Conservation (phyloP, 2,888 invertebrate genomes). For the Eupelmus urozonus region DNA sequence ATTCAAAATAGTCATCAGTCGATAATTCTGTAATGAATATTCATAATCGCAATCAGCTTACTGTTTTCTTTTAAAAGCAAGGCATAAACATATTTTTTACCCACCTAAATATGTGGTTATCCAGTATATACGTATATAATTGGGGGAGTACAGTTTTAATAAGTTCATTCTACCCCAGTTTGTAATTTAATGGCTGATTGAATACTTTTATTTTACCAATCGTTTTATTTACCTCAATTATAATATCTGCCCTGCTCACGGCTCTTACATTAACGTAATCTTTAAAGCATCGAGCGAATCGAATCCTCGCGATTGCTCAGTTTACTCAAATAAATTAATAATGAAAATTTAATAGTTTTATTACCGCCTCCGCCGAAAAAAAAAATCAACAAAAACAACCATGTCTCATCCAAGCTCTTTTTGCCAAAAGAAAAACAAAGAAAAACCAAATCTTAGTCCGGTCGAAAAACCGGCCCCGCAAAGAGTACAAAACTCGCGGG, state of each 20-base stretch:
- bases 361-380: constrained; percentile 26
- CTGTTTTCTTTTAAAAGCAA: neutral
- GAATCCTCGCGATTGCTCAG: constrained; percentile 36
- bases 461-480: constrained; percentile 2
- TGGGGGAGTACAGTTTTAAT: constrained; percentile 23
- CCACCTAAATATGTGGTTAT: neutral
- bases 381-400: neutral
- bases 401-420: neutral
- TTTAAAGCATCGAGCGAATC: constrained; percentile 23
- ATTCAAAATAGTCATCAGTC: neutral
- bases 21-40: neutral
- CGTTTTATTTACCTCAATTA: constrained; percentile 43
- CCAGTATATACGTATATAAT: no score
- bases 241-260: neutral
- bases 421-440: neutral
- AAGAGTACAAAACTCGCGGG: constrained; percentile 27
- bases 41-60: neutral
- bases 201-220: constrained; percentile 35
- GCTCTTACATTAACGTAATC: constrained; percentile 19
- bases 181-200: constrained; percentile 42
- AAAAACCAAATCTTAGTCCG: constrained; percentile 37
- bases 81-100: neutral
- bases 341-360: constrained; percentile 49
- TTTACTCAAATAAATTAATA: constrained; percentile 43
- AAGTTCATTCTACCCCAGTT: constrained; percentile 38